Evolutionary conservation across 2,113 vertebrate genomes (phyloP), one percentile per base, ranked within the genome.

Genomic region (Megaleporinus macrocephalus): DNA sequence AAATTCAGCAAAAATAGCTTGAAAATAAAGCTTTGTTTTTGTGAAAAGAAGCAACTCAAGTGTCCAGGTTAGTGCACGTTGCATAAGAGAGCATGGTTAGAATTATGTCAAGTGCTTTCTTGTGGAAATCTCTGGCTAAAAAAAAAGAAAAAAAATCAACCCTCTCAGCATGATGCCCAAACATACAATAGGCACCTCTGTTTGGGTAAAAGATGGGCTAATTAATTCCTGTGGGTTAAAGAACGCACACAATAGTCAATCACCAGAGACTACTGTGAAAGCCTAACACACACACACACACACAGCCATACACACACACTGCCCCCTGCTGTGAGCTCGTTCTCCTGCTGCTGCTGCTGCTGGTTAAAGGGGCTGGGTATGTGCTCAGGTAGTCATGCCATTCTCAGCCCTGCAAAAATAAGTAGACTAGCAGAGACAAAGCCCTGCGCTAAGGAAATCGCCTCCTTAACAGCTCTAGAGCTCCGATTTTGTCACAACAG

Each of bases 211-310:
- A 81, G 73, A 55, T 75, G 71, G 63, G 26, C 81, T 88, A 85
- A 88, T 86, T 86, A 84, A 85, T 86, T 86, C 85, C 85, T 85
- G 27, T 86, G 85, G 84, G 78, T 79, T 83, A 65, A 88, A 80
- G 74, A 78, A 81, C 49, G 15, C 75, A 78, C 73, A 73, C 44
- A 65, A 83, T 81, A 71, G 29, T 80, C 79, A 84, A 83, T 85
- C 84, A 85, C 47, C 79, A 84, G 73, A 86, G 82, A 79, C 79
- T 49, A 65, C 62, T 82, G 72, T 53, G 73, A 81, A 76, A 73
- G 51, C 41, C 73, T 70, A 41, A 80, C 18, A 49, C 24, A 53
- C 61, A 68, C 29, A 75, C 16, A 36, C 41, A 74, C 70, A 47
- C 69, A 80, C 29, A 72, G 26, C 63, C 47, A 70, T 53, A 79